phyloP scores from a whole-genome alignment of 1,140 invertebrate genomes.

The Drepana arcuata region DNA sequence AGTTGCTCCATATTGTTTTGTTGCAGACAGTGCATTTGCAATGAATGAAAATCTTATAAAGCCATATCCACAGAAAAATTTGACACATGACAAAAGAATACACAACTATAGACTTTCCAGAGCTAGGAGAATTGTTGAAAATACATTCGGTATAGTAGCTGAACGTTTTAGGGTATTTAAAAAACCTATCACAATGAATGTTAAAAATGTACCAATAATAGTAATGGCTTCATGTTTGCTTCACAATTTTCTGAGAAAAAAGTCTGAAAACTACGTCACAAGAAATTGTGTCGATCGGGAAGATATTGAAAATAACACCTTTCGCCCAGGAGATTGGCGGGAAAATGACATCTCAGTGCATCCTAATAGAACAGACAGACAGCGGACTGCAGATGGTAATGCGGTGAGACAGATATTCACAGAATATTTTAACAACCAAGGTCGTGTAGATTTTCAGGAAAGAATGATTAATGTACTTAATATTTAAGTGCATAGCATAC shows the following conservation, averaged over 20 bases:
- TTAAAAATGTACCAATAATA: background rate
- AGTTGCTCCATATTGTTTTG: background rate
- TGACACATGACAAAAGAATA: background rate
- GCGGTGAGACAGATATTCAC: background rate
- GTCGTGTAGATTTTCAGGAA: background rate
- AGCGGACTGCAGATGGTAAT: background rate
- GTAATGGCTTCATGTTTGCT: background rate
- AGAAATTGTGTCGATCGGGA: conserved; percentile 1
- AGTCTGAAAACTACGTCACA: background rate
- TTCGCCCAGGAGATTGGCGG: conserved; percentile 1
- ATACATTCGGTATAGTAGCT: conserved; percentile 2
- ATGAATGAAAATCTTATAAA: background rate
- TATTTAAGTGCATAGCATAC: no score
- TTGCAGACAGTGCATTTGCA: background rate
- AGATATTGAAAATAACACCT: conserved; percentile 1
- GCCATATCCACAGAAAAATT: background rate
- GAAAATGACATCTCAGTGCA: background rate
- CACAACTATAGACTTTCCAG: background rate
- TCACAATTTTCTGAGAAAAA: background rate
- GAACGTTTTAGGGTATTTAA: conserved; percentile 3
- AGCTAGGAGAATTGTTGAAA: conserved; percentile 2
- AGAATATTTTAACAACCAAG: background rate
- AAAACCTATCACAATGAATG: background rate
- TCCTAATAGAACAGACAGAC: background rate
- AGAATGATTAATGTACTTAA: conserved; percentile 2